Conservation (phyloP, 2,113 vertebrate genomes). For the Pelvicachromis taeniatus region DNA sequence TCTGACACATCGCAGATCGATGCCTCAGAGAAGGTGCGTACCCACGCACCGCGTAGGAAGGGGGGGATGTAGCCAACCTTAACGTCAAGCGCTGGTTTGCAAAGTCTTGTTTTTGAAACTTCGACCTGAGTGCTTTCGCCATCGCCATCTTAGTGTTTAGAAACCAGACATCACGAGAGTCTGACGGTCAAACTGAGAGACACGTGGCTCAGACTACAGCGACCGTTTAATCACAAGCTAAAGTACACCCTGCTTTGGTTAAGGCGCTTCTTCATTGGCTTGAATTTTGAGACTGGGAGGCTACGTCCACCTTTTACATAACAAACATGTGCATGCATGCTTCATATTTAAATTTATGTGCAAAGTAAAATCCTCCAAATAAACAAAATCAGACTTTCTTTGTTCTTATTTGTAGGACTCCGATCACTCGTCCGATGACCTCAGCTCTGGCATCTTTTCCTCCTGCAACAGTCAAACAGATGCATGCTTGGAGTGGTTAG, state of each 20-base stretch:
- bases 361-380: neutral
- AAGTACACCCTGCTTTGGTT: neutral
- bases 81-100: neutral
- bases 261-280: accelerated
- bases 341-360: neutral
- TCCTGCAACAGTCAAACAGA: constrained; percentile 85
- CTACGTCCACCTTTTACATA: neutral
- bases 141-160: neutral
- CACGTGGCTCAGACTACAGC: accelerated
- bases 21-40: constrained; percentile 76
- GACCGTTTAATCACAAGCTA: neutral
- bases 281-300: accelerated
- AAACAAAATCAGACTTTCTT: neutral
- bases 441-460: constrained; percentile 92
- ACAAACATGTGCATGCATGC: accelerated
- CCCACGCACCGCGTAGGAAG: neutral
- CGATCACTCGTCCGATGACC: constrained; percentile 83
- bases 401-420: constrained; percentile 72
- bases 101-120: neutral
- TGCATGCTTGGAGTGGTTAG: constrained; percentile 74
- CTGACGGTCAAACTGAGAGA: neutral
- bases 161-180: neutral
- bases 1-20: constrained; percentile 78
- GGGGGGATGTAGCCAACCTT: neutral
- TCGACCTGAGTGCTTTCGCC: accelerated